These are phyloP conservation scores for Perizoma affinitatum DNA, from an alignment of 2,888 invertebrate genomes.

Conservation along the genomic window DNA sequence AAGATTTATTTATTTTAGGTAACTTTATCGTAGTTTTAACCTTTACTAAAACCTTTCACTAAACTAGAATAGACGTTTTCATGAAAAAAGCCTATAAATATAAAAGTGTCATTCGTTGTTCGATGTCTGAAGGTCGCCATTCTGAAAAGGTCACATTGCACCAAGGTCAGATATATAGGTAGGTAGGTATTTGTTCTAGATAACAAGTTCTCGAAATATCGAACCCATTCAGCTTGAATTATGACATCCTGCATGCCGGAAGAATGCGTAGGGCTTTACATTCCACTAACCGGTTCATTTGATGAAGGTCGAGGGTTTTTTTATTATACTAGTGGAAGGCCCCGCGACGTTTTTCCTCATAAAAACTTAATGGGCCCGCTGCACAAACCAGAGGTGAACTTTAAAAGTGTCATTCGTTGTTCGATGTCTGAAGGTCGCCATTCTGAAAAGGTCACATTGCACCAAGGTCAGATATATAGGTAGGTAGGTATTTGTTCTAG, in stretches of 20 bases:
- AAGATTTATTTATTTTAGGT: constrained; percentile 2
- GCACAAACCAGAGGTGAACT: no score
- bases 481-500: constrained; percentile 16
- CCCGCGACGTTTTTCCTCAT: no score
- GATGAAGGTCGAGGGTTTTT: not conserved
- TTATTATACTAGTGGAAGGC: no score
- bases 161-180: constrained; percentile 20
- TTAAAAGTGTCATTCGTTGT: constrained; percentile 10
- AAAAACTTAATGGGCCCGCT: no score
- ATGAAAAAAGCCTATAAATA: constrained; percentile 27
- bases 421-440: constrained; percentile 21
- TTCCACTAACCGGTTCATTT: not conserved
- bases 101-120: constrained; percentile 14
- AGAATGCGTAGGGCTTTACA: not conserved
- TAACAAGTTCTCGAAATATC: constrained; percentile 14
- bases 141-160: constrained; percentile 21
- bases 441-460: constrained; percentile 20
- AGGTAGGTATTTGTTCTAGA: constrained; percentile 13
- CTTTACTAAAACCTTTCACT: constrained; percentile 22
- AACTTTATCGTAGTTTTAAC: constrained; percentile 12
- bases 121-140: constrained; percentile 19
- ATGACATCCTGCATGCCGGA: not conserved
- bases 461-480: constrained; percentile 19
- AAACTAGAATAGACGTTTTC: constrained; percentile 18
- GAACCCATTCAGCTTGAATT: no score